Evolutionary conservation across 2,888 invertebrate species (phyloP).

Genomic region (Oasisia sp.): DNA sequence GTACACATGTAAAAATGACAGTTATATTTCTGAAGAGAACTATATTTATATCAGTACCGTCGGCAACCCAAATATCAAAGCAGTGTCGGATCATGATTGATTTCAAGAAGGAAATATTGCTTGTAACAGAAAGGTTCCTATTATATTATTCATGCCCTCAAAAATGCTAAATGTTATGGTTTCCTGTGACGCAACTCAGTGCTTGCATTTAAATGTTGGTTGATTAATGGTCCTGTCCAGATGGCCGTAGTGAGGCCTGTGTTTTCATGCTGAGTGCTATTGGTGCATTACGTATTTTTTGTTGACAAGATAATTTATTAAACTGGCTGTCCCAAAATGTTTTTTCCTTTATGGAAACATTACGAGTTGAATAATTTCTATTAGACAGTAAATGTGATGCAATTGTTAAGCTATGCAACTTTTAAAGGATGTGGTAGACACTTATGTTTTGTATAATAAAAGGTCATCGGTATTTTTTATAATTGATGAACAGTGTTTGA

Average conservation of each 20-base stretch:
- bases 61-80: not conserved
- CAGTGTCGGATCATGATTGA: not conserved
- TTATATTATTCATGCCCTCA: not conserved
- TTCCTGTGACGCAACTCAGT: not conserved
- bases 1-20: too few relatives aligned
- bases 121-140: slow-evolving; percentile 19
- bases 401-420: not conserved
- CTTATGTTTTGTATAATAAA: not conserved
- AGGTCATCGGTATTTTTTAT: not conserved
- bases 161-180: not conserved
- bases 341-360: not conserved
- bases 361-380: not conserved
- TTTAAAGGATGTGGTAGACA: not conserved
- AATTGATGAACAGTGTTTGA: not conserved
- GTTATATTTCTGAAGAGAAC: not conserved
- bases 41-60: not conserved
- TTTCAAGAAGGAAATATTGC: slow-evolving; percentile 8
- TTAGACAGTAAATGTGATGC: not conserved
- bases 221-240: not conserved
- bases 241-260: not conserved
- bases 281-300: not conserved
- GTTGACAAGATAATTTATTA: not conserved
- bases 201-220: not conserved
- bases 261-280: not conserved
- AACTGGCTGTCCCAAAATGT: not conserved